Evolutionary conservation across 2,888 invertebrate genomes (phyloP).

Genomic region (Listrodromus nycthemerus): DNA sequence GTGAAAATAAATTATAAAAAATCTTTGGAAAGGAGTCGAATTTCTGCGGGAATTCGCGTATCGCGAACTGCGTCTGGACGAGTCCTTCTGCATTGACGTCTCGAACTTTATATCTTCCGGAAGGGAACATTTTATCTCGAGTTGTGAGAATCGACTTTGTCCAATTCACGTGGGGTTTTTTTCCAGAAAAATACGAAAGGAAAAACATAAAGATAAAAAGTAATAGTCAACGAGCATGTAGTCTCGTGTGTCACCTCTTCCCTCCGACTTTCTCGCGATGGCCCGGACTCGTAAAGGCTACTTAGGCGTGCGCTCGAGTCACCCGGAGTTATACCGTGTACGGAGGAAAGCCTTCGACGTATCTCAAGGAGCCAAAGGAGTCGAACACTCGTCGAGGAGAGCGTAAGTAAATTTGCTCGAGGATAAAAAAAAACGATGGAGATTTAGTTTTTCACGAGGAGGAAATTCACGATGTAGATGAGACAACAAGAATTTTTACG

Average conservation of each 20-base stretch:
- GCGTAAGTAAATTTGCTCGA: slow-evolving; percentile 42
- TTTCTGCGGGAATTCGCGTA: neutral
- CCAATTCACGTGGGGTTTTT: slow-evolving; percentile 47
- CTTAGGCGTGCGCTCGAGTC: slow-evolving; percentile 28
- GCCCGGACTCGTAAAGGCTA: slow-evolving; percentile 57
- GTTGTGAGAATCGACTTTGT: slow-evolving; percentile 56
- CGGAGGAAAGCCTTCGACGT: slow-evolving; percentile 40
- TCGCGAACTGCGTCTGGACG: too few relatives aligned
- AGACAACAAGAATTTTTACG: too few relatives aligned
- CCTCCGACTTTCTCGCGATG: slow-evolving; percentile 51
- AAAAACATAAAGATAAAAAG: slow-evolving; percentile 20
- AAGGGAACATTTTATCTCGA: slow-evolving; percentile 46
- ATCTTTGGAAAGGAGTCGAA: neutral
- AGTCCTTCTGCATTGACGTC: neutral
- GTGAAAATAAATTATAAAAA: neutral
- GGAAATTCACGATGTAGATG: too few relatives aligned
- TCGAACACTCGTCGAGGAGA: slow-evolving; percentile 58
- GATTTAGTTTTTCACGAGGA: too few relatives aligned
- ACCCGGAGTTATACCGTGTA: slow-evolving; percentile 13
- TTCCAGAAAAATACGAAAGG: neutral
- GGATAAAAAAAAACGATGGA: slow-evolving; percentile 4
- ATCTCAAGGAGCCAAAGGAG: slow-evolving; percentile 60
- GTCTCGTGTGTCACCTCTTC: slow-evolving; percentile 19
- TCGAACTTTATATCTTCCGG: neutral
- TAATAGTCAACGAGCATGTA: slow-evolving; percentile 32